phyloP scores from a whole-genome alignment of 1,140 invertebrate species.

The Aphelinus atriplicis region DNA sequence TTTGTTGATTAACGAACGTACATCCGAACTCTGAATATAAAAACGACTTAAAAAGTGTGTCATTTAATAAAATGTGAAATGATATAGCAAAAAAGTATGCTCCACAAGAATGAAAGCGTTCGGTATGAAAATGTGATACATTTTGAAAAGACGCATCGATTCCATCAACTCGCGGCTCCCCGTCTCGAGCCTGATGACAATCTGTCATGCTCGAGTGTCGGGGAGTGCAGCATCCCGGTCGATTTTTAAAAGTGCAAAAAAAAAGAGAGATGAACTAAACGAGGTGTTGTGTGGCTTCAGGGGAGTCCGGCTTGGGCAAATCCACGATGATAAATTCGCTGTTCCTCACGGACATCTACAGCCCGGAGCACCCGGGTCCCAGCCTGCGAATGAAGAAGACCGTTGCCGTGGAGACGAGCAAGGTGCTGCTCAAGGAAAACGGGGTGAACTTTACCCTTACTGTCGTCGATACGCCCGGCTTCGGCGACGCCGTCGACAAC shows the following conservation, averaged over 20 bases:
- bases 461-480: constrained; percentile 97
- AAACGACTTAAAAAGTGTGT: no score
- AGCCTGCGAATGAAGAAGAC: constrained; percentile 92
- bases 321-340: constrained; percentile 99
- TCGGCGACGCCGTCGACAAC: constrained; percentile 98
- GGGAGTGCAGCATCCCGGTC: no score
- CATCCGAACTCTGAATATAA: no score
- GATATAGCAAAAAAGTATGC: no score
- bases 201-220: no score
- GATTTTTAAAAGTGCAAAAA: not conserved
- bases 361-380: constrained; percentile 87
- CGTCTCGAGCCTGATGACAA: no score
- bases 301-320: constrained; percentile 97
- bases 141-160: not conserved
- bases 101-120: not conserved
- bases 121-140: not conserved
- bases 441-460: constrained; percentile 92
- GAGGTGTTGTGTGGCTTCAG: constrained; percentile 63
- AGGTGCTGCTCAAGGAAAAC: constrained; percentile 90
- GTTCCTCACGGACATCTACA: constrained; percentile 97
- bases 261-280: not conserved
- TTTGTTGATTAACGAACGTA: no score
- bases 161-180: not conserved
- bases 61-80: no score
- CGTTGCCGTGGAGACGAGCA: constrained; percentile 91